Conservation (phyloP, 2,888 invertebrate species). For the Macropis europaea region DNA sequence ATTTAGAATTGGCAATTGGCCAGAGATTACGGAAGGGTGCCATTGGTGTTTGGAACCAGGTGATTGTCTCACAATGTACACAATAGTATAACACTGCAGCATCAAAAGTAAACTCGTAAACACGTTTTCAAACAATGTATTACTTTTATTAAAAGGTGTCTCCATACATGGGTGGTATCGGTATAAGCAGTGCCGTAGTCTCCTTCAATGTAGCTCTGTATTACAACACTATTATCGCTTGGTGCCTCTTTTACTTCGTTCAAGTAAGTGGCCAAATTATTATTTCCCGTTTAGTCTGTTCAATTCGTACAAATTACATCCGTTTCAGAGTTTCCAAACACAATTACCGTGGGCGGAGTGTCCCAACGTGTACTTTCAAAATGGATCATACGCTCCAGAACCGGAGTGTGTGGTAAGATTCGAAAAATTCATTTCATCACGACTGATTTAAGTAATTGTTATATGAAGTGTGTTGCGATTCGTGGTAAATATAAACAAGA, state of each 20-base stretch:
- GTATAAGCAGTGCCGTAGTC: conserved; percentile 96
- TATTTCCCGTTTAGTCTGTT: not conserved
- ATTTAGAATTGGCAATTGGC: conserved; percentile 96
- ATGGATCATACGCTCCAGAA: conserved; percentile 89
- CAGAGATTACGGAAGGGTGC: conserved; percentile 96
- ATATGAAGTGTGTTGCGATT: too few relatives aligned
- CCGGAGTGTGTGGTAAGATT: conserved; percentile 89
- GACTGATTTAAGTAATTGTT: too few relatives aligned
- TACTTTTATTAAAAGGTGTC: conserved; percentile 82
- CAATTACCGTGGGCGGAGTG: conserved; percentile 96
- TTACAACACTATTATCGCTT: conserved; percentile 98
- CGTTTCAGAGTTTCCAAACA: conserved; percentile 89
- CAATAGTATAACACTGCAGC: not conserved
- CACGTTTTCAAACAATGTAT: not conserved
- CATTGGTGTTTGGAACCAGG: conserved; percentile 96
- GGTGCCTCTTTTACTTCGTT: conserved; percentile 97
- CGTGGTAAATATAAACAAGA: too few relatives aligned
- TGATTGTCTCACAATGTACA: conserved; percentile 36
- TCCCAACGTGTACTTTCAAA: conserved; percentile 90
- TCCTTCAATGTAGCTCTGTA: conserved; percentile 98
- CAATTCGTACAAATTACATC: not conserved
- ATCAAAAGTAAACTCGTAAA: not conserved
- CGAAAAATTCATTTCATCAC: not conserved
- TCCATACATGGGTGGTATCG: conserved; percentile 93
- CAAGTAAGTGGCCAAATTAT: conserved; percentile 80